Evolutionary conservation across 2,888 invertebrate species (phyloP).

Genomic region (Melinopterus prodromus): DNA sequence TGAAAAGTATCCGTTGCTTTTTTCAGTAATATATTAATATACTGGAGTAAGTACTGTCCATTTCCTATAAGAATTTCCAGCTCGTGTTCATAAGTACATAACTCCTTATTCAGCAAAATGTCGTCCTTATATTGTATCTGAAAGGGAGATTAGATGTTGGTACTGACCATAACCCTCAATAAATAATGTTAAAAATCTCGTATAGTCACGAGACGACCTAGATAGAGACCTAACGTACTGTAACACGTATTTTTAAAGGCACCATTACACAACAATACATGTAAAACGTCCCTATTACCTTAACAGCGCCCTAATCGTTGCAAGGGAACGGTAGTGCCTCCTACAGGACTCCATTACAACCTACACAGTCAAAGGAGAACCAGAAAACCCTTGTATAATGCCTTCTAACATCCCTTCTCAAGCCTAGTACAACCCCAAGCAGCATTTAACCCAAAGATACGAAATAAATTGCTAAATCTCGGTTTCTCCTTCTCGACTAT

Average conservation of each 20-base stretch:
- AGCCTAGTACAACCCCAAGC: not conserved
- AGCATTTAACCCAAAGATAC: not conserved
- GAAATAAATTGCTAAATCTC: not conserved
- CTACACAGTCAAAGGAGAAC: not conserved
- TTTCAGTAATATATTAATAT: no score
- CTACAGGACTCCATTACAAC: not conserved
- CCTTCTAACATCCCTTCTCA: not conserved
- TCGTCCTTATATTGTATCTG: no score
- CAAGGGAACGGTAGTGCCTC: not conserved
- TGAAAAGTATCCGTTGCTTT: no score
- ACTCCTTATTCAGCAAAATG: no score
- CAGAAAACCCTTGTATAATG: not conserved
- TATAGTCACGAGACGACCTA: no score
- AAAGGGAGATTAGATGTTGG: no score
- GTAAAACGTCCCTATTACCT: not conserved
- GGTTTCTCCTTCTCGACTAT: not conserved
- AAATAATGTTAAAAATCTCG: no score
- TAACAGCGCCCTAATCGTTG: not conserved
- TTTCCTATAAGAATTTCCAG: no score
- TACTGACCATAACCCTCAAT: no score
- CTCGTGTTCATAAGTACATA: no score
- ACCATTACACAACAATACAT: not conserved
- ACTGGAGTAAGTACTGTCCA: no score
- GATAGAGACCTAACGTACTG: not conserved
- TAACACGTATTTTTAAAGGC: not conserved